phyloP scores from a whole-genome alignment of 2,888 invertebrate genomes.

The Euphydryas editha region DNA sequence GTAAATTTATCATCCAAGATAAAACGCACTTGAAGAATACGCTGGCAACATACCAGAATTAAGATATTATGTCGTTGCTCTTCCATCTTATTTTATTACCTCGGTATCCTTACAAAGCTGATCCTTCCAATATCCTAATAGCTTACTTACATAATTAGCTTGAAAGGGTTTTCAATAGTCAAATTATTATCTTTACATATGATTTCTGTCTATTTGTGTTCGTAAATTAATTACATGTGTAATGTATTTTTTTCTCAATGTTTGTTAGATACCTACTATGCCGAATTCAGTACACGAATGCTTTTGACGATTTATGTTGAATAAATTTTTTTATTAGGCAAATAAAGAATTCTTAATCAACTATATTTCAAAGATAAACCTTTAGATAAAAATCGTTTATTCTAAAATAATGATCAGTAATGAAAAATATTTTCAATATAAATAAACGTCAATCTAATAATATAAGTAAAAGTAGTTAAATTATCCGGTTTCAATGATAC shows the following conservation, averaged over 20 bases:
- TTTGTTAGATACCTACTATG: no score
- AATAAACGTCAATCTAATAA: neutral
- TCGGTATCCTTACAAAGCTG: neutral
- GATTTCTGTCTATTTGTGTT: no score
- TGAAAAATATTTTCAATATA: neutral
- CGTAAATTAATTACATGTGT: no score
- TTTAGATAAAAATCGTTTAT: no score
- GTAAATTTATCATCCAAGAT: neutral
- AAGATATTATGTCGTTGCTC: neutral
- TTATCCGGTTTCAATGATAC: constrained; percentile 3
- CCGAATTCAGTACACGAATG: no score
- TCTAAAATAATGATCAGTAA: no score
- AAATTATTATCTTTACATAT: no score
- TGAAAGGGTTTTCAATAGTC: neutral
- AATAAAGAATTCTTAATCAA: no score
- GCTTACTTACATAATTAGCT: neutral
- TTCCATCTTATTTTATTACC: neutral
- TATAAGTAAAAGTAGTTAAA: constrained; percentile 7
- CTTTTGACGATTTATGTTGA: no score
- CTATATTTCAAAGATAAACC: no score
- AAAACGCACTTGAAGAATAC: neutral
- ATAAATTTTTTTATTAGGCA: no score
- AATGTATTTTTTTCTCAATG: no score
- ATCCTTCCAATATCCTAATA: constrained; percentile 1
- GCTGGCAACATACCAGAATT: neutral